Conservation (phyloP, 2,113 vertebrate genomes). For the Rhinichthys klamathensis region DNA sequence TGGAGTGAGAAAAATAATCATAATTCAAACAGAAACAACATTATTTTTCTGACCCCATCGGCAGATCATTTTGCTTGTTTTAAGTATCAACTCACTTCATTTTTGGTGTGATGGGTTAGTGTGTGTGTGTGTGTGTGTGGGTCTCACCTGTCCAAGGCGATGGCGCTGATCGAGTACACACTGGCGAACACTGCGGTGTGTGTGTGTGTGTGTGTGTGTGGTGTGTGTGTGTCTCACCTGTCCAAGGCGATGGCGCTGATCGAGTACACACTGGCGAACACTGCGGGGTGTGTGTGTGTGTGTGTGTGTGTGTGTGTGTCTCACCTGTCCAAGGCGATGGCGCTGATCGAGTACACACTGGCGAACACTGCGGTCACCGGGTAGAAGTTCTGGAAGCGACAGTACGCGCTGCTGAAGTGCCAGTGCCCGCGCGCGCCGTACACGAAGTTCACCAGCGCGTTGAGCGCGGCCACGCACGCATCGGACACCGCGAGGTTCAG, state of each 20-base stretch:
- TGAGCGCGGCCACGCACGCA: constrained; percentile 53
- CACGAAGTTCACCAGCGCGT: constrained; percentile 54
- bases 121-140: too few relatives aligned
- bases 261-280: constrained; percentile 59
- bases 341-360: constrained; percentile 58
- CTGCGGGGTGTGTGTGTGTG: neutral
- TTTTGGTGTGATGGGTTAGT: too few relatives aligned
- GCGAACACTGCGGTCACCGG: constrained; percentile 55
- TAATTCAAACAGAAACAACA: too few relatives aligned
- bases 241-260: constrained; percentile 58
- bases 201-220: too few relatives aligned
- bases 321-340: constrained; percentile 57
- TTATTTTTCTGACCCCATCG: too few relatives aligned
- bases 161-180: constrained; percentile 58
- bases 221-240: constrained; percentile 18
- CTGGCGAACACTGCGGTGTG: constrained; percentile 52
- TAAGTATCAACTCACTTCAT: too few relatives aligned
- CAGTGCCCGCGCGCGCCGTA: constrained; percentile 53
- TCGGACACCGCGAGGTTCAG: constrained; percentile 56
- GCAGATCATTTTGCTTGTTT: too few relatives aligned
- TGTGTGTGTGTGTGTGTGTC: too few relatives aligned
- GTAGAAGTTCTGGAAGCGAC: constrained; percentile 59
- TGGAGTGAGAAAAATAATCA: too few relatives aligned
- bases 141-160: constrained; percentile 52
- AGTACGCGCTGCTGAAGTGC: constrained; percentile 55